These are phyloP conservation scores for Apostichopus japonicus DNA, from an alignment of 35 echinoderm and acorn worm genomes.

Conservation along the genomic window DNA sequence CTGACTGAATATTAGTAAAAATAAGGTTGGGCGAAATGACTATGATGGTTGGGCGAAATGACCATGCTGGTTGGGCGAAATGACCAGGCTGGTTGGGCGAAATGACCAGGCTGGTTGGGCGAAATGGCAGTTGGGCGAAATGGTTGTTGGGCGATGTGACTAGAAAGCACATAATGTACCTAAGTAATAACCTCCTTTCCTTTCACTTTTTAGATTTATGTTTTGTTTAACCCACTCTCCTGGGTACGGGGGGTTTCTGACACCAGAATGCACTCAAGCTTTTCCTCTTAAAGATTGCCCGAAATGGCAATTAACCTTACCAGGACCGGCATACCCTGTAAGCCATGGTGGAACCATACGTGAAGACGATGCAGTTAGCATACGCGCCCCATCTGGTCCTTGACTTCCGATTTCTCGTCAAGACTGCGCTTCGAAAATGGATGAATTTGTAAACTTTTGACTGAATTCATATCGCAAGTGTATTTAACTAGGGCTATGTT, in stretches of 20 bases:
- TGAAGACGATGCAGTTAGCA: neutral
- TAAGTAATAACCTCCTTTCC: too few relatives aligned
- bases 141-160: too few relatives aligned
- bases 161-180: too few relatives aligned
- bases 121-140: too few relatives aligned
- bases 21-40: too few relatives aligned
- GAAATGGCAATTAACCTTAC: neutral
- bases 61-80: too few relatives aligned
- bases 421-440: neutral
- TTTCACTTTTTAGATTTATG: too few relatives aligned
- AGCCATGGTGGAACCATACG: neutral
- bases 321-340: neutral
- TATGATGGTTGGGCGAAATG: too few relatives aligned
- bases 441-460: neutral
- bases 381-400: neutral
- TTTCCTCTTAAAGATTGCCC: neutral
- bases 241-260: neutral
- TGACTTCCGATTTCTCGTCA: neutral
- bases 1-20: too few relatives aligned
- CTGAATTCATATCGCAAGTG: neutral
- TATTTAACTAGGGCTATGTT: neutral
- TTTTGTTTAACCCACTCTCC: too few relatives aligned
- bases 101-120: too few relatives aligned
- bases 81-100: too few relatives aligned
- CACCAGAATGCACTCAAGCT: slow-evolving; percentile 4